Conservation (phyloP, 2,888 invertebrate genomes). For the Priocnemis perturbator region DNA sequence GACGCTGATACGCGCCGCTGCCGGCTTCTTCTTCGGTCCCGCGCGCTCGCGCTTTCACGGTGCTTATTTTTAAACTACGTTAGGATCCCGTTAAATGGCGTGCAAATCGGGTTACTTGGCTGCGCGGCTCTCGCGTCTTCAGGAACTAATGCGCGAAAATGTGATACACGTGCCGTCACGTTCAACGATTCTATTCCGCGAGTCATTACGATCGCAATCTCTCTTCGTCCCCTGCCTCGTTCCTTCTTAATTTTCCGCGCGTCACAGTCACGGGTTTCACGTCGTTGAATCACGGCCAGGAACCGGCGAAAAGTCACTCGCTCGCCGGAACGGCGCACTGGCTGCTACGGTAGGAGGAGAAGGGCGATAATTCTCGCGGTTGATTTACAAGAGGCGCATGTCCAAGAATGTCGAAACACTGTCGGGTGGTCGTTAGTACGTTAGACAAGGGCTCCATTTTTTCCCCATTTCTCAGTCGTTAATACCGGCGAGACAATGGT, state of each 20-base stretch:
- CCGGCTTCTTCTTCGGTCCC: too few species aligned
- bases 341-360: background rate
- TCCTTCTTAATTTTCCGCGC: constrained; percentile 26
- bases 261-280: constrained; percentile 50
- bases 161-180: too few species aligned
- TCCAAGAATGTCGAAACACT: constrained; percentile 25
- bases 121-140: too few species aligned
- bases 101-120: too few species aligned
- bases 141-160: too few species aligned
- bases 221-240: background rate
- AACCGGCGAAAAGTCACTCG: constrained; percentile 32
- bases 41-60: too few species aligned
- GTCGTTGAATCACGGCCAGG: constrained; percentile 57
- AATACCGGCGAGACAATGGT: background rate
- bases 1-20: too few species aligned
- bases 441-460: constrained; percentile 7
- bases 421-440: background rate
- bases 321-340: background rate
- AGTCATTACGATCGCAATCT: constrained; percentile 7
- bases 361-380: constrained; percentile 25
- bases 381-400: constrained; percentile 24
- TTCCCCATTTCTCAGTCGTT: too few species aligned
- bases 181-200: too few species aligned
- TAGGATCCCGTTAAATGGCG: too few species aligned
- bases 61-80: too few species aligned